phyloP scores from a whole-genome alignment of 2,888 invertebrate genomes.

The Caenorhabditis sp. region DNA sequence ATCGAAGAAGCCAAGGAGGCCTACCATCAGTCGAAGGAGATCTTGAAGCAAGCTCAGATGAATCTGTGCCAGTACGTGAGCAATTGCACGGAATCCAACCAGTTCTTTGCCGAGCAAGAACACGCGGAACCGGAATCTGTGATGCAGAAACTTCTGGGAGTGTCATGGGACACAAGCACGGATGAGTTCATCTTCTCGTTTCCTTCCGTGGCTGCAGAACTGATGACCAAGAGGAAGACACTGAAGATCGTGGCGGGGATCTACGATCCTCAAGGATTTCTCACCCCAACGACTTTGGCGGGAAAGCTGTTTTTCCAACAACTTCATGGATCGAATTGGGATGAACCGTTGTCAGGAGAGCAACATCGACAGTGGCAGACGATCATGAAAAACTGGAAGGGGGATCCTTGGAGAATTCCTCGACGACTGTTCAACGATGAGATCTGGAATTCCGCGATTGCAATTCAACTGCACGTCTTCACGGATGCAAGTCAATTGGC shows the following conservation, averaged over 20 bases:
- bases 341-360: constrained; percentile 16
- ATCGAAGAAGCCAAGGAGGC: neutral
- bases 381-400: neutral
- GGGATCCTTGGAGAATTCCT: neutral
- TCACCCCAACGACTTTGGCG: constrained; percentile 25
- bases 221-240: constrained; percentile 11
- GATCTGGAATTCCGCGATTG: neutral
- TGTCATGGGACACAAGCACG: neutral
- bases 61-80: constrained; percentile 5
- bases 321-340: constrained; percentile 17
- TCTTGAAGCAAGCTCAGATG: constrained; percentile 11
- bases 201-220: neutral
- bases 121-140: neutral
- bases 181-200: neutral
- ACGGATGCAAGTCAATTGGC: constrained; percentile 12
- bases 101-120: neutral
- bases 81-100: neutral
- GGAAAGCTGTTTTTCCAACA: constrained; percentile 50
- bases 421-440: neutral
- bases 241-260: neutral
- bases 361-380: neutral
- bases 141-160: constrained; percentile 15
- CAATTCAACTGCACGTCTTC: constrained; percentile 22
- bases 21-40: constrained; percentile 1
- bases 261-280: constrained; percentile 50